These are phyloP conservation scores for Buathra laborator DNA, from an alignment of 2,888 invertebrate genomes.

Conservation along the genomic window DNA sequence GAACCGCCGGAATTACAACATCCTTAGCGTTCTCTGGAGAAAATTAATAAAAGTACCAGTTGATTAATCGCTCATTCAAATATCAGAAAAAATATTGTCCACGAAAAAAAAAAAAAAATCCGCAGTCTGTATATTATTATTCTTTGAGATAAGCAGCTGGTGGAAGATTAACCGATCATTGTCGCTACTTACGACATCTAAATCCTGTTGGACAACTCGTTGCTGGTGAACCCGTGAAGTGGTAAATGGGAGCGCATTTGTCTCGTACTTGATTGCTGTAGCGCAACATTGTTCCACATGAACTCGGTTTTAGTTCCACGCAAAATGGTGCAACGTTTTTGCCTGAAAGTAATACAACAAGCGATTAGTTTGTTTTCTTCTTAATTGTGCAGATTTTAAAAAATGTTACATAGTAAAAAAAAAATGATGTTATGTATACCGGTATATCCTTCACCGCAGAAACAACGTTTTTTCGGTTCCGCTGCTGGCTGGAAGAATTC, in stretches of 20 bases:
- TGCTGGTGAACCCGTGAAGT: constrained; percentile 62
- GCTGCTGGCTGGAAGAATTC: constrained; percentile 71
- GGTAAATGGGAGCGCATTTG: constrained; percentile 76
- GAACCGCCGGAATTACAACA: too few relatives aligned
- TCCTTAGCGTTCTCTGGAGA: constrained; percentile 69
- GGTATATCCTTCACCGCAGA: constrained; percentile 72
- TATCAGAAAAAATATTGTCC: not conserved
- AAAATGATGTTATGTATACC: constrained; percentile 56
- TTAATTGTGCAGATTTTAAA: not conserved
- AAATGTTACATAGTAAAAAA: too few relatives aligned
- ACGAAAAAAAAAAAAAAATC: not conserved
- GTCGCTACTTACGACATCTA: constrained; percentile 78
- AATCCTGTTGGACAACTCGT: constrained; percentile 69
- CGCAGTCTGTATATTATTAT: not conserved
- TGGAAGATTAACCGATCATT: not conserved
- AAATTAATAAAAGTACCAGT: constrained; percentile 18
- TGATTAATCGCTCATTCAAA: not conserved
- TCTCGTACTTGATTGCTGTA: constrained; percentile 45
- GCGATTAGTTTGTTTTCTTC: not conserved
- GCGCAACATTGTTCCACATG: constrained; percentile 71
- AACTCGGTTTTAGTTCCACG: constrained; percentile 44
- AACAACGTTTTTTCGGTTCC: constrained; percentile 72
- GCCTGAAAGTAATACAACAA: constrained; percentile 63
- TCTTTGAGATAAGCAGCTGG: not conserved
- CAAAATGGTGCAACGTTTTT: constrained; percentile 78